Base-by-base conservation (phyloP, 2,113 vertebrate genomes). In the Ursus arctos region DNA sequence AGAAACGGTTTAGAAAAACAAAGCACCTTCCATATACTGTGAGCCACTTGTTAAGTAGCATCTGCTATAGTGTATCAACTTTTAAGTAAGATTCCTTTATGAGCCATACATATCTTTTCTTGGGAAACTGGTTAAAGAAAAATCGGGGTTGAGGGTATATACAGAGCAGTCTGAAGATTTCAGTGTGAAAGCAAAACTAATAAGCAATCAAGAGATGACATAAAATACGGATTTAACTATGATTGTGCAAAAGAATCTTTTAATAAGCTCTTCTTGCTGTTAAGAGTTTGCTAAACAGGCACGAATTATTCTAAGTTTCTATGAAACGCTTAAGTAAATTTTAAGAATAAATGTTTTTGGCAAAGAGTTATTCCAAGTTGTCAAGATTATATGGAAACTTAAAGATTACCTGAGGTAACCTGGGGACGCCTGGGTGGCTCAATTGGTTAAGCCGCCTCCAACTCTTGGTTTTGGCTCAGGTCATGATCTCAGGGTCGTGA, bases 281-380 rank as follows among this genome's bases (percentile, higher is more conserved):
- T 89, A 92, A 69, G 65, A 82, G 36, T 94, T 89, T 97, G 86
- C 61, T 96, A 91, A 94, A 74, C 21, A 72, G 43, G 43, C 81
- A 91, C 57, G 26, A 93, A 95, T 74, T 84, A 94, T 87, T 93
- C 94, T 84, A 85, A 95, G 97, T 98, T 98, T 95, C 96, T 97
- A 61, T 85, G 92, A 98, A 98, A 97, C 63, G 22, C 57, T 96
- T 91, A 90, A 95, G 63, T 88, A 86, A 88, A 95, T 79, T 96
- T 97, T 95, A 96, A 97, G 43, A 97, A 96, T 97, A 96, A 91
- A 95, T 88, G 81, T 96, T 97, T 95, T 92, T 87, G 55, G n/a
- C 79, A 97, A 97, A 95, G 49, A 87, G 69, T 65, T 83, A 24
- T 95, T 93, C 28, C 26, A 77, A 88, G 85, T 76, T 88, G 33